Conservation (phyloP, 2,113 vertebrate genomes). For the Thamnaconus septentrionalis region DNA sequence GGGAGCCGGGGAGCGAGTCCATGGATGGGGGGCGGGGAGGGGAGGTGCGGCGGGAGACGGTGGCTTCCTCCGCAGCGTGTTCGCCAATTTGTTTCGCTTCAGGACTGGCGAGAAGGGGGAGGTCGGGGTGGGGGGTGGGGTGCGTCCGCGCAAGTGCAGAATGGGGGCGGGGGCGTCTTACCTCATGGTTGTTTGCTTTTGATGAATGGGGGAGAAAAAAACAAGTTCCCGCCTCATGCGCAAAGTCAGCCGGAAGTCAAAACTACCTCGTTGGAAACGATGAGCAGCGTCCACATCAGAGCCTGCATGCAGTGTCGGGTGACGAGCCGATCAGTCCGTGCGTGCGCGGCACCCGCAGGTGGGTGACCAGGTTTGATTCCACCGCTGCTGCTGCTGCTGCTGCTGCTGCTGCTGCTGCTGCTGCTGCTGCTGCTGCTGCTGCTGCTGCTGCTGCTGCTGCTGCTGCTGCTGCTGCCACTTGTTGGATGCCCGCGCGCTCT, state of each 20-base stretch:
- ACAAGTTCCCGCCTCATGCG: background rate
- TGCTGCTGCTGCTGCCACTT: slow-evolving; percentile 57
- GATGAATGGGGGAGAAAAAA: background rate
- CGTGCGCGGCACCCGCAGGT: too few species aligned
- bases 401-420: background rate
- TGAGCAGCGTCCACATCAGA: slow-evolving; percentile 28
- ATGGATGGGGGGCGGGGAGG: slow-evolving; percentile 38
- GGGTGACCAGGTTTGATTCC: background rate
- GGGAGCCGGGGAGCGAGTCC: slow-evolving; percentile 49
- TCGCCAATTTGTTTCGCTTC: slow-evolving; percentile 10
- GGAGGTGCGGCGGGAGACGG: background rate
- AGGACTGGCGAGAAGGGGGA: slow-evolving; percentile 13
- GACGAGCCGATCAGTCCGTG: background rate
- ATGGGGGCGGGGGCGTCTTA: slow-evolving; percentile 6
- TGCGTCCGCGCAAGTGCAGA: background rate
- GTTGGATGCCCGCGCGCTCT: slow-evolving; percentile 65
- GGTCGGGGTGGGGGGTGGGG: too few species aligned
- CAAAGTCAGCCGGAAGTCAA: slow-evolving; percentile 19
- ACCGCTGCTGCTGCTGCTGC: too few species aligned
- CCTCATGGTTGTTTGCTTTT: slow-evolving; percentile 32
- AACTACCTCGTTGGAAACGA: slow-evolving; percentile 31
- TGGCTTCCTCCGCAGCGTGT: slow-evolving; percentile 46
- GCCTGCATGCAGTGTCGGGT: slow-evolving; percentile 31
- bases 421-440: slow-evolving; percentile 22
- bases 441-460: too few species aligned